phyloP scores from a whole-genome alignment of 1,140 invertebrate species.

The Vollenhovia emeryi region DNA sequence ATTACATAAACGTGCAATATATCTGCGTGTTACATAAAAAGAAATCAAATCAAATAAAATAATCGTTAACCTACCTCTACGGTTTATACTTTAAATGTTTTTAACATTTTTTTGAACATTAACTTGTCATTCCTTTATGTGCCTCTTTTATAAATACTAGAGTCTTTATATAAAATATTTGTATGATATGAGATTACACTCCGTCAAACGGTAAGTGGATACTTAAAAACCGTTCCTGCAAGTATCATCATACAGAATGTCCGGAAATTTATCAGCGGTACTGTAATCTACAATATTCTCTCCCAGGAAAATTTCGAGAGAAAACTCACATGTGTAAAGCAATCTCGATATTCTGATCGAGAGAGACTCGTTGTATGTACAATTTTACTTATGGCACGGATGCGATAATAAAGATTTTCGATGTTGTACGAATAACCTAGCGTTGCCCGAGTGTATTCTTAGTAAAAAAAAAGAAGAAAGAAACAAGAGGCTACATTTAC shows the following conservation, averaged over 20 bases:
- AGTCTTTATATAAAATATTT: constrained; percentile 1
- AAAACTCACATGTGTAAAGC: neutral
- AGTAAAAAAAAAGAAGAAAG: constrained; percentile 2
- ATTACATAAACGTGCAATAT: constrained; percentile 4
- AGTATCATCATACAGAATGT: neutral
- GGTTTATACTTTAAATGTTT: constrained; percentile 12
- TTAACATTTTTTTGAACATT: neutral
- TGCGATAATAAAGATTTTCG: constrained; percentile 66
- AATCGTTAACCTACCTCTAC: neutral
- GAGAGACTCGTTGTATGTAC: constrained; percentile 67
- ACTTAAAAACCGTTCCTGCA: neutral
- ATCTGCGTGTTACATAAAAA: neutral
- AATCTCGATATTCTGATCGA: neutral
- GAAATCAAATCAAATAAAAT: neutral
- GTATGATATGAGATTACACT: neutral
- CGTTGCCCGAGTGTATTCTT: constrained; percentile 34
- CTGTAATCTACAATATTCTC: neutral
- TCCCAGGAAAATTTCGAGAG: neutral
- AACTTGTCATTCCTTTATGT: neutral
- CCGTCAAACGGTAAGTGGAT: neutral
- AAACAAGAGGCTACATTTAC: constrained; percentile 12
- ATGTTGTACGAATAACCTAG: neutral
- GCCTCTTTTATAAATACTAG: neutral
- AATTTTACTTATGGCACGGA: constrained; percentile 79
- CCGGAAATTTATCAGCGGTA: constrained; percentile 23